Conservation (phyloP, 1,140 invertebrate species). For the Tachypleus tridentatus region DNA sequence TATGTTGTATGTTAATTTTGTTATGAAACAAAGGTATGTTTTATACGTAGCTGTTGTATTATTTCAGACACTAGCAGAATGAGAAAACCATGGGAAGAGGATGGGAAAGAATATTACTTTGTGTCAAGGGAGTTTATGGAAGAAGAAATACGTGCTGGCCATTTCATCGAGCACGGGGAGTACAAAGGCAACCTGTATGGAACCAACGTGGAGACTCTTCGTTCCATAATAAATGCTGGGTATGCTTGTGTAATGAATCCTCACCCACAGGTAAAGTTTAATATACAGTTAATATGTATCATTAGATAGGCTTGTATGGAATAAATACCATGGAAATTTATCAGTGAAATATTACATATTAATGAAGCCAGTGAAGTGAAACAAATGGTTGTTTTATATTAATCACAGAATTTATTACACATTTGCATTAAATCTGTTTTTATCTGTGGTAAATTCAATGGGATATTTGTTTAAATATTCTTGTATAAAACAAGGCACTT, state of each 20-base stretch:
- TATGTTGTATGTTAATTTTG: conserved; percentile 1
- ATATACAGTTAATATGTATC: no score
- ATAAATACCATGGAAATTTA: no score
- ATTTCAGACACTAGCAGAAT: conserved; percentile 73
- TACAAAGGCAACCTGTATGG: conserved; percentile 96
- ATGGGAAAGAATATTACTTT: conserved; percentile 93
- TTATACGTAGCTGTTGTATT: conserved; percentile 16
- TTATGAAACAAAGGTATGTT: no score
- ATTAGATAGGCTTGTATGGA: no score
- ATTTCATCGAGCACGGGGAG: conserved; percentile 93
- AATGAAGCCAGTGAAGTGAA: no score
- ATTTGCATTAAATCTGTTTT: no score
- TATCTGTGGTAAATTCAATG: no score
- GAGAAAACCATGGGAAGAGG: conserved; percentile 66
- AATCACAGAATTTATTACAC: no score
- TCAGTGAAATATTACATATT: no score
- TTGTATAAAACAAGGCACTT: no score
- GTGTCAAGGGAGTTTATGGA: conserved; percentile 80
- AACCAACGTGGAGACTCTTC: conserved; percentile 78
- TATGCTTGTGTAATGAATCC: conserved; percentile 88
- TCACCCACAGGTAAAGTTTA: conserved; percentile 56
- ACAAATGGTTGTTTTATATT: no score
- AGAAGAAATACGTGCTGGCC: conserved; percentile 67
- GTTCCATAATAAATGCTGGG: conserved; percentile 71
- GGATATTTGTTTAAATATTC: no score